These are phyloP conservation scores for Ariopsis seemanni DNA, from an alignment of 2,113 vertebrate genomes.

Conservation along the genomic window DNA sequence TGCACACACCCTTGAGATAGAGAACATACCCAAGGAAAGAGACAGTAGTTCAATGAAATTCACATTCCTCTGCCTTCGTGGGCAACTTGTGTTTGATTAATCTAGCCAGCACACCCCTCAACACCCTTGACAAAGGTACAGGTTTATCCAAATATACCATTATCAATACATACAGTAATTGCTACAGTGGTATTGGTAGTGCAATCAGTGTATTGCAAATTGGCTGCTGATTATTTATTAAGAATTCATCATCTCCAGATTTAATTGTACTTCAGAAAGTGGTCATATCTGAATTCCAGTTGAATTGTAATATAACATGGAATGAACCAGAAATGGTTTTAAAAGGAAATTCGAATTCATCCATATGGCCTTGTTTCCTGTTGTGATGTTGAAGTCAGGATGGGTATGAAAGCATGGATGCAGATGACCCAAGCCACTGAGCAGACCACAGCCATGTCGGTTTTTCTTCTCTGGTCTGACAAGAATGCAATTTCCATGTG, in stretches of 20 bases:
- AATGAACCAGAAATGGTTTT: background rate
- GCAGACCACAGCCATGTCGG: background rate
- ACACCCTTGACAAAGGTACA: background rate
- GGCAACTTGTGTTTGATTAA: background rate
- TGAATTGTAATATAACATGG: background rate
- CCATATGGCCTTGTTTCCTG: background rate
- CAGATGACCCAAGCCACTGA: background rate
- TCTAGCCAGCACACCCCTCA: background rate
- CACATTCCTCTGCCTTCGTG: background rate
- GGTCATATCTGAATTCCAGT: background rate
- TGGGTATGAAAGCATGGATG: background rate
- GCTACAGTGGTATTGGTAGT: background rate
- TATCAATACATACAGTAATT: background rate
- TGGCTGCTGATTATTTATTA: background rate
- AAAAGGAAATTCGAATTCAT: background rate
- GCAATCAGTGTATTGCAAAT: background rate
- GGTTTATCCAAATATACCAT: background rate
- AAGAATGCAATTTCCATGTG: background rate
- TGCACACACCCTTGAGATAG: background rate
- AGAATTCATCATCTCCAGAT: background rate
- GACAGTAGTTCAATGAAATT: background rate
- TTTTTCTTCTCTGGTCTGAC: background rate
- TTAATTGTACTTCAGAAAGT: background rate
- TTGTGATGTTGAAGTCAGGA: background rate
- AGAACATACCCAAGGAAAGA: background rate